Evolutionary conservation across 2,888 invertebrate genomes (phyloP).

Genomic region (Trichopria drosophilae): DNA sequence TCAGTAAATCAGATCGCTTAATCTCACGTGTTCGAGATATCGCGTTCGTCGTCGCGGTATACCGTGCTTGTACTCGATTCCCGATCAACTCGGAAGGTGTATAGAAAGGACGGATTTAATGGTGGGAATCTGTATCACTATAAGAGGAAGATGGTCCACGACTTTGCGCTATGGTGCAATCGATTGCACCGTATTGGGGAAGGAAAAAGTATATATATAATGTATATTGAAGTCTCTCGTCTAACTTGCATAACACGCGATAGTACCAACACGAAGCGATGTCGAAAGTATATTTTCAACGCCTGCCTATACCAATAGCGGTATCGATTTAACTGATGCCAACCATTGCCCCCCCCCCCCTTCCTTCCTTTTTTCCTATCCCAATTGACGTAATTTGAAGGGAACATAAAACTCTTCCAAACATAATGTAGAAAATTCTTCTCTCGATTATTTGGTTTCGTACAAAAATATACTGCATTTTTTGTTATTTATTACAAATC

Average conservation of each 20-base stretch:
- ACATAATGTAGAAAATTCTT: no score
- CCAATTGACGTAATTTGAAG: no score
- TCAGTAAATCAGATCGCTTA: conserved; percentile 16
- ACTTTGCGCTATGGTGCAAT: conserved; percentile 16
- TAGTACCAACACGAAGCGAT: conserved; percentile 19
- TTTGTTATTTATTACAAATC: no score
- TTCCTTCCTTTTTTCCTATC: no score
- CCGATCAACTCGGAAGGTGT: conserved; percentile 12
- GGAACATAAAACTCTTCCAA: no score
- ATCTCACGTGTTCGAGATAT: conserved; percentile 7
- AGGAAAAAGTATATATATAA: no score
- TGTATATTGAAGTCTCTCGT: conserved; percentile 31
- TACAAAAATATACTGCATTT: no score
- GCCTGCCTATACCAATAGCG: no score
- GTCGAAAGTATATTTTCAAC: conserved; percentile 31
- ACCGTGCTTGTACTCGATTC: conserved; percentile 8
- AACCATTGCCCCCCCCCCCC: no score
- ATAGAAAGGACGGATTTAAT: conserved; percentile 20
- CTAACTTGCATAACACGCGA: conserved; percentile 35
- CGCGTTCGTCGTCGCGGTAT: conserved; percentile 8
- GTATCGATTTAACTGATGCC: no score
- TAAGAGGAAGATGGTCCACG: conserved; percentile 35
- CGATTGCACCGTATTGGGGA: conserved; percentile 34
- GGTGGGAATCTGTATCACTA: conserved; percentile 36
- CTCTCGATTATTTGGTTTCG: no score